Base-by-base conservation (phyloP, 2,113 vertebrate genomes). In the Sceloporus tristichus region DNA sequence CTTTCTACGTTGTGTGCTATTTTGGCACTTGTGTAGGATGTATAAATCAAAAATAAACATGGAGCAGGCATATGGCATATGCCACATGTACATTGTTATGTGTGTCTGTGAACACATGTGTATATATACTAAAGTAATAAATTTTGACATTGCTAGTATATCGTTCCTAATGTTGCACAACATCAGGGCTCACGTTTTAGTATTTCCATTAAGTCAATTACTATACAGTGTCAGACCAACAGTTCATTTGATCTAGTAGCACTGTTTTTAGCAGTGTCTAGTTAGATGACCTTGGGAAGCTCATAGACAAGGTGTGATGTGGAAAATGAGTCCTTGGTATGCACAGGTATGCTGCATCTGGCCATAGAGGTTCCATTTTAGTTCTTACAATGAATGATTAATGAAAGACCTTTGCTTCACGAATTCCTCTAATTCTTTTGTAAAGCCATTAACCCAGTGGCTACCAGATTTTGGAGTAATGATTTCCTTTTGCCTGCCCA, bases 361-460 rank as follows among this genome's bases (percentile, higher is more conserved):
- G 53, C 13, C 40, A 80, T 29, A 10, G 42, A 71, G 25, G 16
- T 71, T 87, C 48, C 34, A 40, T 87, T 80, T 86, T 86, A 86
- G 23, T 80, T 71, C 53, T 86, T 7, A 13, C 9, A 13, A 9
- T 38, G 27, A 29, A 56, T n/a, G 29, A 75, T 79, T 48, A n/a
- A 23, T 59, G 21, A 40, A 76, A 74, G 82, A 66, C 25, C 42
- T 48, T 86, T 86, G 40, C 48, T 68, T 40, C 40, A 68, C 68
- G 13, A 48, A 68, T 86, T 66, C 74, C 29, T 79, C 40, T 18
- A 56, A 16, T 23, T 79, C 42, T 70, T 19, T 19, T 54, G 54
- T 86, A 40, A 86, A 29, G 14, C 27, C 10, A 38, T 86, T 79
- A 11, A 56, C 42, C n/a, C 59, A 56, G 21, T 71, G 34, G 53